Conservation (phyloP, 1,140 invertebrate genomes). For the Achroia grisella region DNA sequence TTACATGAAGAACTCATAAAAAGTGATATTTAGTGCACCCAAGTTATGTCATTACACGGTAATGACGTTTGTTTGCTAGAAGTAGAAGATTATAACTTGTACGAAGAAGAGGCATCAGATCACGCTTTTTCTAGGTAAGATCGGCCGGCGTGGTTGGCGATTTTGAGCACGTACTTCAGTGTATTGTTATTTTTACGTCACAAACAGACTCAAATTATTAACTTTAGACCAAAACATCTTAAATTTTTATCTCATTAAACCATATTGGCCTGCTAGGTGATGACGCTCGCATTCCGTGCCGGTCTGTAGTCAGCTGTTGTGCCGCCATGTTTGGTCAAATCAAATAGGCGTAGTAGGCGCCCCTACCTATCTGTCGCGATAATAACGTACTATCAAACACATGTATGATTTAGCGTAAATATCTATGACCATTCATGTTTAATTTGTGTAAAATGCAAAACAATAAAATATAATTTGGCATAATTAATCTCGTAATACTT, state of each 20-base stretch:
- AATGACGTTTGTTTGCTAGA: slow-evolving; percentile 71
- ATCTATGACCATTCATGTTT: slow-evolving; percentile 26
- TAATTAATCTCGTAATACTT: too few relatives aligned
- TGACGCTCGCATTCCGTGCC: slow-evolving; percentile 58
- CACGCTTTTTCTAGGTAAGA: slow-evolving; percentile 68
- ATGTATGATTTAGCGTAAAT: slow-evolving; percentile 34
- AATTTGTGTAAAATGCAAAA: too few relatives aligned
- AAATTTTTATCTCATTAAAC: slow-evolving; percentile 8
- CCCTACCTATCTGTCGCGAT: slow-evolving; percentile 26
- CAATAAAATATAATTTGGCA: too few relatives aligned
- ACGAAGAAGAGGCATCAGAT: slow-evolving; percentile 70
- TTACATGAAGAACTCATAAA: slow-evolving; percentile 49
- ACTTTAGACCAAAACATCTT: slow-evolving; percentile 1
- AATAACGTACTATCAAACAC: slow-evolving; percentile 35
- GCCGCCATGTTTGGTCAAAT: slow-evolving; percentile 72
- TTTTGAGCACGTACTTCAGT: slow-evolving; percentile 8
- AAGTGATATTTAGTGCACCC: slow-evolving; percentile 34
- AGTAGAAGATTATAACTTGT: slow-evolving; percentile 71
- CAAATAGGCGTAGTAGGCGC: slow-evolving; percentile 69
- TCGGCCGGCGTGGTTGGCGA: slow-evolving; percentile 60
- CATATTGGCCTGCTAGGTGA: slow-evolving; percentile 33
- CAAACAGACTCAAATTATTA: background rate
- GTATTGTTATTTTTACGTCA: background rate
- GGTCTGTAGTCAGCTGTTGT: slow-evolving; percentile 74
- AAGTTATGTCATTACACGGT: slow-evolving; percentile 72